Evolutionary conservation across 2,113 vertebrate genomes (phyloP).

Genomic region (Regulus satrapa): DNA sequence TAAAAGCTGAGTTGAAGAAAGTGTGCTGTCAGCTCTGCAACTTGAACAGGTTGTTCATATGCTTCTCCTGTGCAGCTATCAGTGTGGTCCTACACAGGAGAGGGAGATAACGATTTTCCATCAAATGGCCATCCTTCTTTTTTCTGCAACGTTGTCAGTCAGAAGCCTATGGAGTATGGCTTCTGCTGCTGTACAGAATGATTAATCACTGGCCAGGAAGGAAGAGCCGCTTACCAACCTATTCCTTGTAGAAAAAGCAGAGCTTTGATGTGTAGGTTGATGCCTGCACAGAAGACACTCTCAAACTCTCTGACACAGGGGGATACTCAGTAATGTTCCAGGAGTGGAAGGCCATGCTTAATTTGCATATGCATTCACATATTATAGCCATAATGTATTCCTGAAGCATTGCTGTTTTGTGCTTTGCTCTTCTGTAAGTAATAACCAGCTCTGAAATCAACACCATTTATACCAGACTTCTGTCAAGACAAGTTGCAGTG

Average conservation of each 20-base stretch:
- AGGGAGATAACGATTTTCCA: conserved; percentile 55
- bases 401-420: background rate
- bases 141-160: conserved; percentile 11
- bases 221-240: background rate
- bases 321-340: background rate
- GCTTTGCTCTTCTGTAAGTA: background rate
- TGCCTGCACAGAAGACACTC: background rate
- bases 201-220: conserved; percentile 53
- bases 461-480: background rate
- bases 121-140: conserved; percentile 18
- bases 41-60: conserved; percentile 21
- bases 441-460: background rate
- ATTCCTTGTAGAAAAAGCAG: conserved; percentile 30
- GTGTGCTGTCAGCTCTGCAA: background rate
- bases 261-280: background rate
- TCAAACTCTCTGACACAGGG: background rate
- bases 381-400: background rate
- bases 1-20: background rate
- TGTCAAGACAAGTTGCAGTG: background rate
- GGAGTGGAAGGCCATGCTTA: background rate
- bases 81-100: background rate
- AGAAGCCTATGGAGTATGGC: conserved; percentile 1
- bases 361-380: background rate
- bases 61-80: conserved; percentile 11
- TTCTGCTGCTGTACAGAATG: conserved; percentile 38